These are phyloP conservation scores for Dromiciops gliroides DNA, from an alignment of 2,113 vertebrate genomes.

Conservation along the genomic window DNA sequence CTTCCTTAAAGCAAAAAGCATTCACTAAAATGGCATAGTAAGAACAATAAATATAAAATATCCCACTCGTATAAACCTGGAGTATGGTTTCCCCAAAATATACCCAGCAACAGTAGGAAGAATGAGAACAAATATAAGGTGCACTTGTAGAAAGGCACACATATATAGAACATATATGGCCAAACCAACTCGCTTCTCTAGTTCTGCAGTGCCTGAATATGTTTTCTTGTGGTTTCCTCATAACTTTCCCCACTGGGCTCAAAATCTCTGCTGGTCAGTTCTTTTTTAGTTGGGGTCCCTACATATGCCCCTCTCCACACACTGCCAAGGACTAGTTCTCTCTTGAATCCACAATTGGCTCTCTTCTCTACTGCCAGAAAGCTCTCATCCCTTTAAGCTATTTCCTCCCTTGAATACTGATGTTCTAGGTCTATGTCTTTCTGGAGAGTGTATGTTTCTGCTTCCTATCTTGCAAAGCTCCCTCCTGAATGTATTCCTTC, in stretches of 20 bases:
- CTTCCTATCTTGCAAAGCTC: not conserved
- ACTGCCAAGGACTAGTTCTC: too few species aligned
- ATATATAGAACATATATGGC: not conserved
- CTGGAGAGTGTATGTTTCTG: not conserved
- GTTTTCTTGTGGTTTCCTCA: not conserved
- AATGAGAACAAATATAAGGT: not conserved
- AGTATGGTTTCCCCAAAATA: not conserved
- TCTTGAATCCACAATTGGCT: not conserved
- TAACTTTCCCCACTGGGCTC: too few species aligned
- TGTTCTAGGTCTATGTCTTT: not conserved
- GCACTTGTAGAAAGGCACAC: not conserved
- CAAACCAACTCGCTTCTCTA: not conserved
- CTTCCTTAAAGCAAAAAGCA: not conserved
- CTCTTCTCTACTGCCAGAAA: not conserved
- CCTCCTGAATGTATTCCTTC: not conserved
- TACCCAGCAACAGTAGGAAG: not conserved
- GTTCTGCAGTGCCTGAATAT: not conserved
- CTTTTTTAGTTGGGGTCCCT: too few species aligned
- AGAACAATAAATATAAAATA: too few species aligned
- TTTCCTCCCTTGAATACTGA: not conserved
- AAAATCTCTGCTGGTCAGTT: not conserved
- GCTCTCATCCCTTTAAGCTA: not conserved
- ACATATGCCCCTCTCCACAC: not conserved
- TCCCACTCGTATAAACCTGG: not conserved
- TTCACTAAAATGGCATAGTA: not conserved